These are phyloP conservation scores for Pangasianodon hypophthalmus DNA, from an alignment of 2,113 vertebrate species.

Conservation along the genomic window DNA sequence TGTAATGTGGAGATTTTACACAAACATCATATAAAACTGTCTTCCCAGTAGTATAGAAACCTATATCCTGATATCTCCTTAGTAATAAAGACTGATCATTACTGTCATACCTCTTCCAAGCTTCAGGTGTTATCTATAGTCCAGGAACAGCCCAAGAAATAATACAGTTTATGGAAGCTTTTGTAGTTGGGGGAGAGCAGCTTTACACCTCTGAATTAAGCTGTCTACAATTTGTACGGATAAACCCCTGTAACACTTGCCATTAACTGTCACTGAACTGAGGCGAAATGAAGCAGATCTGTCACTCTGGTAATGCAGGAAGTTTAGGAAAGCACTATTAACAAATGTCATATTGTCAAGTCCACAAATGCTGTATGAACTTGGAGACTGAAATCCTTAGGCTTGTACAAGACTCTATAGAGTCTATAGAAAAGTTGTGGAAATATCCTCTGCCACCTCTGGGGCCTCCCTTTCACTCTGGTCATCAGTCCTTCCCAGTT, in stretches of 20 bases:
- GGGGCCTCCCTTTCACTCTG: background rate
- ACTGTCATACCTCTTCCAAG: background rate
- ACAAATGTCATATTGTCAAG: background rate
- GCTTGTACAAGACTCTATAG: background rate
- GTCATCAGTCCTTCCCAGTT: background rate
- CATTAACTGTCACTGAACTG: background rate
- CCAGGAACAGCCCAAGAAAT: background rate
- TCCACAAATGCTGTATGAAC: background rate
- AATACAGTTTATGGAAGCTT: background rate
- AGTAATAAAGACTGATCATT: constrained; percentile 12
- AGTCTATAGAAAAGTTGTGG: background rate
- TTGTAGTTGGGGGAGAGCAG: background rate
- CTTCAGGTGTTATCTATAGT: background rate
- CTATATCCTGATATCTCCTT: background rate
- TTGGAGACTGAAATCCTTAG: background rate
- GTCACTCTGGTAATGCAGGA: background rate
- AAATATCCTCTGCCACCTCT: background rate
- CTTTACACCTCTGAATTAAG: background rate
- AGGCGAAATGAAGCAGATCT: background rate
- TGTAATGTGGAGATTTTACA: background rate
- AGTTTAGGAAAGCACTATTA: background rate
- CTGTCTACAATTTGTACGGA: background rate
- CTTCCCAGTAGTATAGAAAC: background rate
- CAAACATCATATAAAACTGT: background rate
- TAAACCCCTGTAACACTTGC: background rate